Evolutionary conservation across 2,797 vertebrate genomes (phyloP).

Genomic region (Tamandua tetradactyla): DNA sequence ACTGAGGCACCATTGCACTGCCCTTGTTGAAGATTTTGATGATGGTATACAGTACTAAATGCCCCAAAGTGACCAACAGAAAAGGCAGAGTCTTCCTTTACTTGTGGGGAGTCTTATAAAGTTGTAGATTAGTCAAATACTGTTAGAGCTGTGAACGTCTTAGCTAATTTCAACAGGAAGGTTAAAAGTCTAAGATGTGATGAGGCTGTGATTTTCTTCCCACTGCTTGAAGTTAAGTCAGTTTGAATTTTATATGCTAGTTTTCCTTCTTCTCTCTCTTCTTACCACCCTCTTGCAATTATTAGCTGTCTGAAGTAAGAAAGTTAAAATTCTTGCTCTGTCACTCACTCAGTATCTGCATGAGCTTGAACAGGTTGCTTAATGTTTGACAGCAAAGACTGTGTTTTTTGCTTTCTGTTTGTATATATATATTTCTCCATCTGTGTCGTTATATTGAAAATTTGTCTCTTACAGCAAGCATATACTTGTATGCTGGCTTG

Average conservation of each 20-base stretch:
- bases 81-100: not conserved
- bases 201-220: not conserved
- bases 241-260: not conserved
- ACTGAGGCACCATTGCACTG: too few species aligned
- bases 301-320: not conserved
- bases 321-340: not conserved
- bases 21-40: too few species aligned
- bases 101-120: not conserved
- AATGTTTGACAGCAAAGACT: not conserved
- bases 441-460: not conserved
- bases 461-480: not conserved
- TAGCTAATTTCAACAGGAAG: not conserved
- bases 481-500: too few species aligned
- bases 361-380: not conserved
- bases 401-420: not conserved
- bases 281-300: not conserved
- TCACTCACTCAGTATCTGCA: too few species aligned
- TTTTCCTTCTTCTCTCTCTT: not conserved
- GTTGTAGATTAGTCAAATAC: not conserved
- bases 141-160: not conserved
- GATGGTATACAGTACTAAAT: not conserved
- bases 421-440: too few species aligned
- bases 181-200: not conserved
- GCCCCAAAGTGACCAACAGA: too few species aligned
- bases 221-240: conserved; percentile 11